Evolutionary conservation across 2,113 vertebrate genomes (phyloP).

Genomic region (Strix aluco): DNA sequence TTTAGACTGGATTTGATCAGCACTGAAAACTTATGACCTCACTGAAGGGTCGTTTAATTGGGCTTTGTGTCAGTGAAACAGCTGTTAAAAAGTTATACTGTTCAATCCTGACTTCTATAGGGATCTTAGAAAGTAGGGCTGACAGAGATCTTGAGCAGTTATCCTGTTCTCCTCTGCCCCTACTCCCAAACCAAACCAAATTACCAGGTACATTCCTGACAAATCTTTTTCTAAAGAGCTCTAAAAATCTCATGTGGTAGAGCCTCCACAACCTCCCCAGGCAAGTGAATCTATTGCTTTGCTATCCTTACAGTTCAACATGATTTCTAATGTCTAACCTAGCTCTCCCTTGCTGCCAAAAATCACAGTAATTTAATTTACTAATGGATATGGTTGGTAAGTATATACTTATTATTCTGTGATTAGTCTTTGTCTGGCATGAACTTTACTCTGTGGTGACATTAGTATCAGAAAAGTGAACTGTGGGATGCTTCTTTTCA

Average conservation of each 20-base stretch:
- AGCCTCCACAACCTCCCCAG: not conserved
- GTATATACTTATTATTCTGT: conserved; percentile 27
- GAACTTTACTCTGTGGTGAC: conserved; percentile 51
- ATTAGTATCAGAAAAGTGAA: conserved; percentile 50
- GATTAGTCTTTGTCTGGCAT: conserved; percentile 40
- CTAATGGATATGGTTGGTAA: conserved; percentile 49
- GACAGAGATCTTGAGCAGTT: not conserved
- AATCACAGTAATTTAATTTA: conserved; percentile 54
- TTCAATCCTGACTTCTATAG: not conserved
- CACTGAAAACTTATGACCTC: not conserved
- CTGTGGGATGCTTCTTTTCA: conserved; percentile 52
- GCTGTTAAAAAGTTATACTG: not conserved
- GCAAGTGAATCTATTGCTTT: conserved; percentile 38
- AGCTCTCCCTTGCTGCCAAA: conserved; percentile 42
- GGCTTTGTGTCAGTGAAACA: not conserved
- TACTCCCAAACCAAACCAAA: not conserved
- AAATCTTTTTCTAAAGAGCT: conserved; percentile 20
- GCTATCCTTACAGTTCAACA: not conserved
- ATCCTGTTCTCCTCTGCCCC: not conserved
- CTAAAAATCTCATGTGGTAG: not conserved
- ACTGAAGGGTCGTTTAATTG: not conserved
- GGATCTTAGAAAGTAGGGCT: not conserved
- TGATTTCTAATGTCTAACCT: conserved; percentile 23
- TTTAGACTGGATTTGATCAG: not conserved
- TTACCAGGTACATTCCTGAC: conserved; percentile 11